Conservation (phyloP, 2,113 vertebrate species). For the Zapornia atra region DNA sequence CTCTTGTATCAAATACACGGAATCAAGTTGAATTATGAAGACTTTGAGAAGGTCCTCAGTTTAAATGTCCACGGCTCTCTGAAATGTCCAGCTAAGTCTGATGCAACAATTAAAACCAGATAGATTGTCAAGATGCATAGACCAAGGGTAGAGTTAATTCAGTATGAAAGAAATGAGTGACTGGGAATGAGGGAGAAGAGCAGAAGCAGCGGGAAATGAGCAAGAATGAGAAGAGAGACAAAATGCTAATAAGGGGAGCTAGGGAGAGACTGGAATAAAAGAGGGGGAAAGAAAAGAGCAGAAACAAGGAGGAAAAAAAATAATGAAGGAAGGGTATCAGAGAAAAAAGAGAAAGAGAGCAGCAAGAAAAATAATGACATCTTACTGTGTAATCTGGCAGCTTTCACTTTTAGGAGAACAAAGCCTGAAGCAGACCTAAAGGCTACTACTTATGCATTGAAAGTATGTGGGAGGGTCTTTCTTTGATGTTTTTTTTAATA, state of each 20-base stretch:
- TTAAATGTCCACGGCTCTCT: conserved; percentile 39
- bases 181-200: conserved; percentile 2
- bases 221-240: not conserved
- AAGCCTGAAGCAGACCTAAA: not conserved
- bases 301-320: not conserved
- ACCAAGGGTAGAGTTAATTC: conserved; percentile 27
- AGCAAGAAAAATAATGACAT: not conserved
- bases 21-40: conserved; percentile 66
- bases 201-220: not conserved
- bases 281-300: not conserved
- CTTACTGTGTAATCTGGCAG: not conserved
- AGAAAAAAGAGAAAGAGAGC: not conserved
- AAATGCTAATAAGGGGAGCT: not conserved
- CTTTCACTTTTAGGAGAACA: not conserved
- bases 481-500: not conserved
- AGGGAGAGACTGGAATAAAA: not conserved
- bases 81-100: conserved; percentile 55
- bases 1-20: conserved; percentile 31
- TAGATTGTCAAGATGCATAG: conserved; percentile 50
- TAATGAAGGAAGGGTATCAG: not conserved
- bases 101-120: conserved; percentile 61
- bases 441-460: not conserved
- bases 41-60: conserved; percentile 47
- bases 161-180: conserved; percentile 46
- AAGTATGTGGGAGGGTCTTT: not conserved